These are phyloP conservation scores for Drosophila hamatofila DNA, from an alignment of 2,888 invertebrate species.

Conservation along the genomic window DNA sequence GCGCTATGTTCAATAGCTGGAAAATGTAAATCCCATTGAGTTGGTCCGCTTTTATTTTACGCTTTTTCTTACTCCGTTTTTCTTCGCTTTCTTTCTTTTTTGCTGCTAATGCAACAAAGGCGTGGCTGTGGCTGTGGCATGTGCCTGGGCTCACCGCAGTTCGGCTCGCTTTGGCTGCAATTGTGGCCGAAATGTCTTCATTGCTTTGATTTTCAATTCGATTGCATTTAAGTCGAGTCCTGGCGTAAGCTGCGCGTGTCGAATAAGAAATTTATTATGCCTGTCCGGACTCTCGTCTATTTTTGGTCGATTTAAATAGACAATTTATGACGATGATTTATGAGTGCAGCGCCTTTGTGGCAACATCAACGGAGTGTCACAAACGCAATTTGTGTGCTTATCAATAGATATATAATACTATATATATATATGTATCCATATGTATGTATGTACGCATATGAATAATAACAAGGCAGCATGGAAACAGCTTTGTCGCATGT, in stretches of 20 bases:
- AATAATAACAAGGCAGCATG: slow-evolving; percentile 48
- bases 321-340: slow-evolving; percentile 69
- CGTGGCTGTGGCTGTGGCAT: slow-evolving; percentile 29
- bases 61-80: slow-evolving; percentile 20
- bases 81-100: slow-evolving; percentile 14
- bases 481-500: slow-evolving; percentile 22
- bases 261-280: slow-evolving; percentile 47
- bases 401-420: slow-evolving; percentile 34
- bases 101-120: slow-evolving; percentile 66
- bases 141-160: slow-evolving; percentile 35
- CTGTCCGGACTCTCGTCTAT: slow-evolving; percentile 21
- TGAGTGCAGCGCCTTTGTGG: slow-evolving; percentile 48
- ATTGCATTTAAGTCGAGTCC: slow-evolving; percentile 68
- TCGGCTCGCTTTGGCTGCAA: slow-evolving; percentile 54
- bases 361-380: slow-evolving; percentile 36
- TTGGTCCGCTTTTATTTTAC: slow-evolving; percentile 41
- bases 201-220: slow-evolving; percentile 73
- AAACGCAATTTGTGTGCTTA: slow-evolving; percentile 67
- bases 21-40: slow-evolving; percentile 79
- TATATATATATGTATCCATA: not conserved
- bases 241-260: slow-evolving; percentile 49
- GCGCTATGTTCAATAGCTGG: slow-evolving; percentile 74
- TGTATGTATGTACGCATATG: slow-evolving; percentile 26
- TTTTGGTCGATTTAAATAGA: slow-evolving; percentile 39
- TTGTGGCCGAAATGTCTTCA: slow-evolving; percentile 69